Evolutionary conservation across 2,113 vertebrate species (phyloP), one percentile per base, ranked within the genome.

Genomic region (Brachyhypopomus occidentalis): DNA sequence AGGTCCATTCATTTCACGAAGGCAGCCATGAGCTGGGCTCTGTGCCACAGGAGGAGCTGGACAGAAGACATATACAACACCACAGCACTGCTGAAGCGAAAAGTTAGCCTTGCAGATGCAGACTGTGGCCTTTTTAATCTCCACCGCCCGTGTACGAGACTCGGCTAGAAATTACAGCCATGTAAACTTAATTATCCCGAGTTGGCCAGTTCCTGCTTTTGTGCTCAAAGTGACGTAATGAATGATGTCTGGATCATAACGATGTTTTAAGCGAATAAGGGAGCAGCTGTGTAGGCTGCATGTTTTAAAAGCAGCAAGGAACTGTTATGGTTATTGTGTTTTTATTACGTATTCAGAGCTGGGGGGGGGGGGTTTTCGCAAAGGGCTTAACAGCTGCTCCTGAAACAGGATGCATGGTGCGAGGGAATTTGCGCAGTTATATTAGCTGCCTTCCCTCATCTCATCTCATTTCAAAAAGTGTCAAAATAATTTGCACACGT

Each of bases 1-100:
- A 75, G 77, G 81, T 62, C 69, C 27, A 81, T 87, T 83, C 70
- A 27, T 71, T 72, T 73, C 19, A 41, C 48, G 59, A 75, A 66
- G 71, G 36, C 22, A 25, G 71, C 74, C 70, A 58, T 83, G 27
- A 56, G 36, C 55, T 78, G 45, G 5, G 56, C 38, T 67, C 48
- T 22, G 14, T 62, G 38, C 23, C 66, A 41, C 16, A 12, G 78
- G 25, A 55, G 48, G 72, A 48, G 60, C 41, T 63, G 45, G 45
- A 52, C 36, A 34, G 22, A 16, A n/a, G 59, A 56, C 22, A 16
- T 52, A 69, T 82, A 69, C 60, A 52, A 82, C 78, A 30, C 72
- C 81, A 25, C 63, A 38, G 38, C 66, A 60, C 66, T 59, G 20
- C 36, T 79, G 73, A 58, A 82, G 72, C 64, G 78, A 74, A 84